Conservation (phyloP, 2,888 invertebrate species). For the Cephus pulcher region DNA sequence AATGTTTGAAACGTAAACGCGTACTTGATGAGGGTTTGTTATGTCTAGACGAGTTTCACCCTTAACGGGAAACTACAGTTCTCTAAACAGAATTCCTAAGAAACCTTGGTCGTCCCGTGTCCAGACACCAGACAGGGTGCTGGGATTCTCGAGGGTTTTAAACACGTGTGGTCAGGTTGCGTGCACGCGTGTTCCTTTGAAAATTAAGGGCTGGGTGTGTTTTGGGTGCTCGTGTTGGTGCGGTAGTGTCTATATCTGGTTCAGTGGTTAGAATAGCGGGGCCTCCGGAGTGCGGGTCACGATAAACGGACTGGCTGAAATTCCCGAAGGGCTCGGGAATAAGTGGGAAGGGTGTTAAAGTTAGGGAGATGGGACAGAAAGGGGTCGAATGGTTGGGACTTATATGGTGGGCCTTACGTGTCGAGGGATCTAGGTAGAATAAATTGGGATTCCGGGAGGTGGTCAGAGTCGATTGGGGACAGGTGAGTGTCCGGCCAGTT, state of each 20-base stretch:
- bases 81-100: not conserved
- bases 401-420: not conserved
- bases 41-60: constrained; percentile 1
- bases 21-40: constrained; percentile 4
- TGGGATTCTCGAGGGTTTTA: not conserved
- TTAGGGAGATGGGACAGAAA: not conserved
- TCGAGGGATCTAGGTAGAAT: not conserved
- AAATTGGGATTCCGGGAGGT: not conserved
- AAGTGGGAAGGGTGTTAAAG: not conserved
- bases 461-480: not conserved
- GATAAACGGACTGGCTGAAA: constrained; percentile 1
- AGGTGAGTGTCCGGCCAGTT: not conserved
- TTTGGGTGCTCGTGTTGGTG: not conserved
- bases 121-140: not conserved
- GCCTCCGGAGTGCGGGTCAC: not conserved
- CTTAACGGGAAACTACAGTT: not conserved
- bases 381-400: not conserved
- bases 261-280: not conserved
- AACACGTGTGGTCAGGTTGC: not conserved
- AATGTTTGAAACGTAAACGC: not conserved
- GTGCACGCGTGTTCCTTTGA: not conserved
- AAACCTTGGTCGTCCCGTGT: not conserved
- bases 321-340: not conserved
- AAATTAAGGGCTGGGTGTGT: not conserved
- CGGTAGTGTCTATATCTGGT: not conserved